phyloP scores from a whole-genome alignment of 1,140 invertebrate species.

The Trichogramma pretiosum region DNA sequence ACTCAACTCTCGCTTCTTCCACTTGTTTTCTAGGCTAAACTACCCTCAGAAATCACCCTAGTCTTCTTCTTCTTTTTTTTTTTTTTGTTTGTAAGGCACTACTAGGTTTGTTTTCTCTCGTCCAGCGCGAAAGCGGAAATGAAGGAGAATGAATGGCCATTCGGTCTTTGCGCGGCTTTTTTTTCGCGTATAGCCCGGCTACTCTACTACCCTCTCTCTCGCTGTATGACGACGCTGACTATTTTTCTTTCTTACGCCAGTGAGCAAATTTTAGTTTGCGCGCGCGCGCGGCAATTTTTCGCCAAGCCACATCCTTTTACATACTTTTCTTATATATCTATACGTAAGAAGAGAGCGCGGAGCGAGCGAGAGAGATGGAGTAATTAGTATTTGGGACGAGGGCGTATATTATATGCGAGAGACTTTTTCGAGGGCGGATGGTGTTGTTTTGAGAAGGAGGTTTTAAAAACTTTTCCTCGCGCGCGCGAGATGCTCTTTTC shows the following conservation, averaged over 20 bases:
- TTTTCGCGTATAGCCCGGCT: background rate
- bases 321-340: too few relatives aligned
- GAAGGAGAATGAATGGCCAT: constrained; percentile 13
- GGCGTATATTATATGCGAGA: too few relatives aligned
- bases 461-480: too few relatives aligned
- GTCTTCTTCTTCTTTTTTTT: constrained; percentile 7
- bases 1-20: constrained; percentile 12
- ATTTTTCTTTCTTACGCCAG: constrained; percentile 10
- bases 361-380: too few relatives aligned
- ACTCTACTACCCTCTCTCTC: too few relatives aligned
- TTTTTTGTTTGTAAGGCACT: constrained; percentile 5
- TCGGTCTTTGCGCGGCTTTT: background rate
- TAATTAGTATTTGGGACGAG: constrained; percentile 14
- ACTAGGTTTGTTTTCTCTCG: too few relatives aligned
- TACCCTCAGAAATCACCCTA: background rate
- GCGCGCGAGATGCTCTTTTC: too few relatives aligned
- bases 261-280: constrained; percentile 8
- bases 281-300: constrained; percentile 7
- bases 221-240: background rate
- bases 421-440: too few relatives aligned
- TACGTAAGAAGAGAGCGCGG: too few relatives aligned
- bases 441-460: too few relatives aligned
- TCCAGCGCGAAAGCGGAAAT: constrained; percentile 7
- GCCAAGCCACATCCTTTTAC: too few relatives aligned
- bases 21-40: too few relatives aligned